Percentiles rank a stretch among this genome's conserved stretches.
phyloP scores from a whole-genome alignment of 2,113 vertebrate species.

The Tor tambroides region DNA sequence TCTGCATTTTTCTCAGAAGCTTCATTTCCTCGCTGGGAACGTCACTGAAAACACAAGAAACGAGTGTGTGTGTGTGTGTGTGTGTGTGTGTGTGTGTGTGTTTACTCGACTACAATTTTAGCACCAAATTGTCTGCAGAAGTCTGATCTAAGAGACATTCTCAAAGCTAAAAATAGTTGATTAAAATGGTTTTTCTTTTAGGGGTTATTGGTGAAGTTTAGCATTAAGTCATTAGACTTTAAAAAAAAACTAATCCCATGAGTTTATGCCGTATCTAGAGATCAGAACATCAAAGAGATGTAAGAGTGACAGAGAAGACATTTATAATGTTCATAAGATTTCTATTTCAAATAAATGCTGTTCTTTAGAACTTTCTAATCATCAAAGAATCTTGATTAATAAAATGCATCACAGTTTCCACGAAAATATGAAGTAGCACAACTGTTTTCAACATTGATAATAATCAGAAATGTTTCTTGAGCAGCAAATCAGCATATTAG shows the following conservation, averaged over 20 bases:
- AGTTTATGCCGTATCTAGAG: neutral
- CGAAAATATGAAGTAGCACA: too few relatives aligned
- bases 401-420: too few relatives aligned
- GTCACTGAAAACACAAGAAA: neutral
- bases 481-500: neutral
- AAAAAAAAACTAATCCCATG: neutral
- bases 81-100: constrained; percentile 21
- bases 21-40: constrained; percentile 12
- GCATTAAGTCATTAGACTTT: neutral
- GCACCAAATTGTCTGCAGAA: neutral
- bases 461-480: too few relatives aligned
- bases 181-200: neutral
- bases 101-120: neutral
- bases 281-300: neutral
- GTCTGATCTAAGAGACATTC: neutral
- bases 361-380: too few relatives aligned
- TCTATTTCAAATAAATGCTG: too few relatives aligned
- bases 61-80: constrained; percentile 22
- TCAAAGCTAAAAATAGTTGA: neutral
- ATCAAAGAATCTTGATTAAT: too few relatives aligned
- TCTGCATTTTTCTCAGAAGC: constrained; percentile 12
- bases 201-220: neutral
- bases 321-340: too few relatives aligned
- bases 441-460: too few relatives aligned
- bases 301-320: neutral